phyloP scores from a whole-genome alignment of 2,113 vertebrate species.

The Xenus cinereus region DNA sequence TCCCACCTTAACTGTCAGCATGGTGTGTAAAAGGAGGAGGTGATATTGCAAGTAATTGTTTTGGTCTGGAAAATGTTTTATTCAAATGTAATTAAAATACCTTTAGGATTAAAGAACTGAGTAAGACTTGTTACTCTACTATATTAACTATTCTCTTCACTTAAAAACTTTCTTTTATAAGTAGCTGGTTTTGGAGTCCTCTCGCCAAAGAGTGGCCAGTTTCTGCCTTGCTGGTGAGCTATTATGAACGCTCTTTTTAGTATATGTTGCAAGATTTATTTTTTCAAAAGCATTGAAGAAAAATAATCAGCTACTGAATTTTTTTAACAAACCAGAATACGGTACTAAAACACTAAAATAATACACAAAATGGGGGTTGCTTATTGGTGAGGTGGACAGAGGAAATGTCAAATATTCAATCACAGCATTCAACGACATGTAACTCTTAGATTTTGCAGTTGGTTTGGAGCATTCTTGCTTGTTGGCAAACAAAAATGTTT shows the following conservation, averaged over 20 bases:
- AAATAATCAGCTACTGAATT: not conserved
- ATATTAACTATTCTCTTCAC: not conserved
- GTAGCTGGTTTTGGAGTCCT: not conserved
- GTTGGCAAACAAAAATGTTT: not conserved
- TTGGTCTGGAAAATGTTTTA: not conserved
- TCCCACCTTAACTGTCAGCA: not conserved
- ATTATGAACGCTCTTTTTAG: not conserved
- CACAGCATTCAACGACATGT: fast-evolving
- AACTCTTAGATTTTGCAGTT: not conserved
- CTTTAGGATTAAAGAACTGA: not conserved
- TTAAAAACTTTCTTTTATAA: not conserved
- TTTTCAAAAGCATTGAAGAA: not conserved
- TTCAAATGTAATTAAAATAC: not conserved
- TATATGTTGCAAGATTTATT: not conserved
- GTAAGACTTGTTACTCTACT: not conserved
- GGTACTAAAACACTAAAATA: not conserved
- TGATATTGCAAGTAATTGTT: not conserved
- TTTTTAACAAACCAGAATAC: not conserved
- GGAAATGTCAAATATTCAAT: not conserved
- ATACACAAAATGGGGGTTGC: not conserved
- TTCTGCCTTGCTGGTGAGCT: not conserved
- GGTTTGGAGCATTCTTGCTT: not conserved
- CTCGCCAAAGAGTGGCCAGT: not conserved
- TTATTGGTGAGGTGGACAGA: not conserved
- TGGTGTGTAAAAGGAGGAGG: not conserved